These are phyloP conservation scores for Teleiodes luculella DNA, from an alignment of 2,888 invertebrate genomes.

Conservation along the genomic window DNA sequence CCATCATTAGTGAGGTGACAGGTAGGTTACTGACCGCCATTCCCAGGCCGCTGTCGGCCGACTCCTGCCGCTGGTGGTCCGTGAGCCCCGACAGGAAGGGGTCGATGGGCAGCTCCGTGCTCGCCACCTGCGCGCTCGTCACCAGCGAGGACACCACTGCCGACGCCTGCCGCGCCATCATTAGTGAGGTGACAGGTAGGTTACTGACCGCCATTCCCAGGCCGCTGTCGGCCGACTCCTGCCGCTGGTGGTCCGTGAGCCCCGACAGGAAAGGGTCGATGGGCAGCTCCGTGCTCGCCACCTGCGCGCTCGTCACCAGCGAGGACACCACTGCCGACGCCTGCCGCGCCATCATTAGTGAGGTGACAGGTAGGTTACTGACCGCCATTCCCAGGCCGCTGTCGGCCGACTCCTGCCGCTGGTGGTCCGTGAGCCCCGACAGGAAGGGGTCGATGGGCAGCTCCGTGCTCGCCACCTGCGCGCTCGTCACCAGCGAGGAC, in stretches of 20 bases:
- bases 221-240: constrained; percentile 97
- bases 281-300: constrained; percentile 80
- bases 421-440: constrained; percentile 90
- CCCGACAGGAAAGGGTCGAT: constrained; percentile 90
- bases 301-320: constrained; percentile 51
- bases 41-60: constrained; percentile 95
- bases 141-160: constrained; percentile 64
- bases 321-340: constrained; percentile 66
- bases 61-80: constrained; percentile 96
- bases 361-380: constrained; percentile 34
- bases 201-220: constrained; percentile 88
- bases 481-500: constrained; percentile 57
- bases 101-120: constrained; percentile 83
- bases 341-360: constrained; percentile 85
- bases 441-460: constrained; percentile 88
- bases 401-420: constrained; percentile 96
- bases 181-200: constrained; percentile 21
- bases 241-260: constrained; percentile 92
- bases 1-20: too few species aligned
- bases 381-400: constrained; percentile 95
- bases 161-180: constrained; percentile 82
- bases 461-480: constrained; percentile 76
- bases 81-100: constrained; percentile 89
- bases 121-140: constrained; percentile 61
- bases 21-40: constrained; percentile 82